Conservation (phyloP, 2,797 vertebrate species). For the Glyptemys insculpta region DNA sequence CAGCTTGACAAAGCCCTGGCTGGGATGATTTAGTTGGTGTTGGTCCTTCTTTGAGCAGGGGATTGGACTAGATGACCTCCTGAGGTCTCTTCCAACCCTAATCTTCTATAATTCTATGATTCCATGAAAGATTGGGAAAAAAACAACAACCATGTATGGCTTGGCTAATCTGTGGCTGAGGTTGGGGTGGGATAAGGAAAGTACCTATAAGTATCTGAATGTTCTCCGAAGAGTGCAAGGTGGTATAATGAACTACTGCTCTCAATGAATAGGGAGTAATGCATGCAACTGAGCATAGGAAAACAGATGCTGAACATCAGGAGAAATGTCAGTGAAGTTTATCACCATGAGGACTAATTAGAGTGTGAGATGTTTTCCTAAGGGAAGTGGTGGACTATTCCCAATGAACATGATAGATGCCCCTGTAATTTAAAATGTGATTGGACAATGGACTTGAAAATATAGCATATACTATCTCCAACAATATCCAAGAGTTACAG, state of each 20-base stretch:
- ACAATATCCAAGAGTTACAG: neutral
- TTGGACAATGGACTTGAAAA: neutral
- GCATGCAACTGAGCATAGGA: conserved; percentile 65
- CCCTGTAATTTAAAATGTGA: neutral
- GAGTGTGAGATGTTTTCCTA: neutral
- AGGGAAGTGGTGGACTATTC: neutral
- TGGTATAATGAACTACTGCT: neutral
- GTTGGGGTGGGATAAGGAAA: neutral
- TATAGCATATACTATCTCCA: neutral
- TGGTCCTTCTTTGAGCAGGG: too few species aligned
- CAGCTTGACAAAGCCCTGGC: too few species aligned
- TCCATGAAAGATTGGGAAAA: neutral
- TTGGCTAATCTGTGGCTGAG: neutral
- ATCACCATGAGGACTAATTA: neutral
- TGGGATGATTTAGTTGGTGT: too few species aligned
- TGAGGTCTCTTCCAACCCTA: too few species aligned
- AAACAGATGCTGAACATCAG: conserved; percentile 55
- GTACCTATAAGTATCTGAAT: neutral
- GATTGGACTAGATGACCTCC: too few species aligned
- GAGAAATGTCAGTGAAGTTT: neutral
- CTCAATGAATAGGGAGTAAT: conserved; percentile 67
- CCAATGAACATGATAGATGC: neutral
- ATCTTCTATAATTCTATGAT: too few species aligned
- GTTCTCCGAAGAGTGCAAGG: neutral
- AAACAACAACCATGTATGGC: neutral